Evolutionary conservation across 2,888 invertebrate species (phyloP).

Genomic region (Tridacna gigas): DNA sequence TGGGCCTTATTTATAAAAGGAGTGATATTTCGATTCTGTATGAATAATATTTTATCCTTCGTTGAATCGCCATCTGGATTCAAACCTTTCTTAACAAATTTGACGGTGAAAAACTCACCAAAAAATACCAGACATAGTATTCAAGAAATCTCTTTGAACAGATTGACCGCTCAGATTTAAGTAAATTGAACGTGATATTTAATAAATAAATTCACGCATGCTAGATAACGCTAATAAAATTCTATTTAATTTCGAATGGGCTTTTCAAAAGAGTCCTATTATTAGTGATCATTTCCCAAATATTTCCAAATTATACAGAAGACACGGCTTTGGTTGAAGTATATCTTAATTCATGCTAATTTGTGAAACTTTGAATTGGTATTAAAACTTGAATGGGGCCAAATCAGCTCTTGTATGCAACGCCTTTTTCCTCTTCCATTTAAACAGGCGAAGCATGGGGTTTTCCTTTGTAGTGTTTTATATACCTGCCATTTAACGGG

Average conservation of each 20-base stretch:
- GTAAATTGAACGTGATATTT: constrained; percentile 24
- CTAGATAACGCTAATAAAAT: constrained; percentile 21
- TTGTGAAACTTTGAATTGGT: constrained; percentile 17
- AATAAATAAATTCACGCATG: constrained; percentile 22
- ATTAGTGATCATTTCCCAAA: constrained; percentile 13
- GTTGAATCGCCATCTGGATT: too few species aligned
- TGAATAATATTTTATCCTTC: too few species aligned
- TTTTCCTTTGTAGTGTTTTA: constrained; percentile 5
- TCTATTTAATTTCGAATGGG: constrained; percentile 23
- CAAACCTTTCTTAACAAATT: too few species aligned
- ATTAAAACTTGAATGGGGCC: not conserved
- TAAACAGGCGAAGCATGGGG: not conserved
- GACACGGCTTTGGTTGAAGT: constrained; percentile 2
- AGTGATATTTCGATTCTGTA: too few species aligned
- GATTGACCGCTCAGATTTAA: constrained; percentile 13
- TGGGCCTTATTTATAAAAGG: too few species aligned
- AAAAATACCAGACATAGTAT: not conserved
- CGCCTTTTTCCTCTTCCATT: not conserved
- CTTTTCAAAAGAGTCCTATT: constrained; percentile 15
- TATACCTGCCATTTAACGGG: constrained; percentile 13
- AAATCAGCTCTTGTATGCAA: not conserved
- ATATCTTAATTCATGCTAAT: constrained; percentile 23
- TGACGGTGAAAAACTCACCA: too few species aligned
- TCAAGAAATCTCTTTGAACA: constrained; percentile 5
- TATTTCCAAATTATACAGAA: constrained; percentile 23